phyloP scores from a whole-genome alignment of 2,888 invertebrate genomes.

The Melolontha melolontha region DNA sequence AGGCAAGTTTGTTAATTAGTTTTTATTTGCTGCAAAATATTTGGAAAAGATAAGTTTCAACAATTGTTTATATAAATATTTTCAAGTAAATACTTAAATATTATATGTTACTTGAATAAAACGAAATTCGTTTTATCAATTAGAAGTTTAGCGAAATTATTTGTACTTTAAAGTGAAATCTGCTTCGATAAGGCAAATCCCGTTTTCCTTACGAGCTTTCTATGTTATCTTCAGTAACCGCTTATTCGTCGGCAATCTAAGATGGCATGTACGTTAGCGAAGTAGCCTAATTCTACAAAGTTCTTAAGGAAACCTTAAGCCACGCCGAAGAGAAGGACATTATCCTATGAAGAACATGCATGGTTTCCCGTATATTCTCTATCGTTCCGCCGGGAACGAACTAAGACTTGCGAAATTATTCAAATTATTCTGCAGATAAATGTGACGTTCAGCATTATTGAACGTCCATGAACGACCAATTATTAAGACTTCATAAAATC shows the following conservation, averaged over 20 bases:
- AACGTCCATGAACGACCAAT: slow-evolving; percentile 45
- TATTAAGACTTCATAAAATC: slow-evolving; percentile 46
- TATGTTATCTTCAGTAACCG: not conserved
- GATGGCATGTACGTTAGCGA: slow-evolving; percentile 25
- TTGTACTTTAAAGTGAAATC: too few species aligned
- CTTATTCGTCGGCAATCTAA: slow-evolving; percentile 10
- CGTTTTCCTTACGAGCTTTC: not conserved
- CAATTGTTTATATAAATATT: too few species aligned
- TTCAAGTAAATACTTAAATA: too few species aligned
- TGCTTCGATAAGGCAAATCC: too few species aligned
- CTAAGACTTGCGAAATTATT: slow-evolving; percentile 37
- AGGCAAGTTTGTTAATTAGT: too few species aligned
- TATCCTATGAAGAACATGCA: slow-evolving; percentile 43
- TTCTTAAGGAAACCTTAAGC: slow-evolving; percentile 46
- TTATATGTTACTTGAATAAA: too few species aligned
- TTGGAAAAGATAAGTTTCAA: too few species aligned
- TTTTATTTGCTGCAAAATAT: too few species aligned
- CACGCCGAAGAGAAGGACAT: slow-evolving; percentile 45
- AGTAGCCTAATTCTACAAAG: slow-evolving; percentile 44
- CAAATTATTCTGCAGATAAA: slow-evolving; percentile 39
- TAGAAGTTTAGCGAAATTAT: too few species aligned
- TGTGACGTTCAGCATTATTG: slow-evolving; percentile 39
- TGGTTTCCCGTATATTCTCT: not conserved
- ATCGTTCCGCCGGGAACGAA: not conserved
- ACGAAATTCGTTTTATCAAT: too few species aligned